Percentiles rank a stretch among this genome's conserved stretches.
phyloP scores from a whole-genome alignment of 2,797 vertebrate genomes.

The Champsocephalus esox region DNA sequence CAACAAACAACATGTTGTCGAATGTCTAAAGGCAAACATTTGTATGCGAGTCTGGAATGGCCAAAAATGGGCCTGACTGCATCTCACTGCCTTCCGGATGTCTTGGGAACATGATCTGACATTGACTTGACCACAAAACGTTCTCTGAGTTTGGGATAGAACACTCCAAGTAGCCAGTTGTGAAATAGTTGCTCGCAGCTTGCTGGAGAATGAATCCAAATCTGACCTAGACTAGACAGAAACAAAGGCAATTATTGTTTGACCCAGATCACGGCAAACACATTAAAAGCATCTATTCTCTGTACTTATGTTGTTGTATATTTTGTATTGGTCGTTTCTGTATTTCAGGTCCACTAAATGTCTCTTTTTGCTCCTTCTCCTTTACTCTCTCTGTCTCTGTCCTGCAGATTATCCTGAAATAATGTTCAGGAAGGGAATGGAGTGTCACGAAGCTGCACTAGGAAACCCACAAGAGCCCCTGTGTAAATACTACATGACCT shows the following conservation, averaged over 20 bases:
- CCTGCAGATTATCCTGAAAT: slow-evolving; percentile 99
- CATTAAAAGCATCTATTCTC: neutral
- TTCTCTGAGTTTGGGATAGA: too few species aligned
- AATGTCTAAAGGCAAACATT: too few species aligned
- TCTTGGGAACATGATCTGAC: too few species aligned
- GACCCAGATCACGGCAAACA: slow-evolving; percentile 36
- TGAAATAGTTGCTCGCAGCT: too few species aligned
- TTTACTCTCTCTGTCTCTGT: slow-evolving; percentile 15
- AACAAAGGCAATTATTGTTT: slow-evolving; percentile 19
- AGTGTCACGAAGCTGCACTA: slow-evolving; percentile 93
- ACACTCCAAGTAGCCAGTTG: too few species aligned
- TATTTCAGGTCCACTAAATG: slow-evolving; percentile 19
- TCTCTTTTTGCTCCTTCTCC: neutral
- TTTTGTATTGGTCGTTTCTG: neutral
- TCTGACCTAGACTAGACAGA: neutral
- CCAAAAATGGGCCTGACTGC: too few species aligned
- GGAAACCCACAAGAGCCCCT: slow-evolving; percentile 93
- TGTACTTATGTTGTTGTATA: neutral
- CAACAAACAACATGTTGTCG: too few species aligned
- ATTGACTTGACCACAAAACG: too few species aligned
- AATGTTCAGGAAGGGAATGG: slow-evolving; percentile 87
- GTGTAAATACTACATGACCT: slow-evolving; percentile 98
- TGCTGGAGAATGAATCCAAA: too few species aligned
- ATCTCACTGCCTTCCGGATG: too few species aligned
- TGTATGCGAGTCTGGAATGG: too few species aligned